A percentile compares a stretch with the other conserved stretches of the same genome.
Conservation (phyloP, 2,797 vertebrate species). For the Aplochiton taeniatus region DNA sequence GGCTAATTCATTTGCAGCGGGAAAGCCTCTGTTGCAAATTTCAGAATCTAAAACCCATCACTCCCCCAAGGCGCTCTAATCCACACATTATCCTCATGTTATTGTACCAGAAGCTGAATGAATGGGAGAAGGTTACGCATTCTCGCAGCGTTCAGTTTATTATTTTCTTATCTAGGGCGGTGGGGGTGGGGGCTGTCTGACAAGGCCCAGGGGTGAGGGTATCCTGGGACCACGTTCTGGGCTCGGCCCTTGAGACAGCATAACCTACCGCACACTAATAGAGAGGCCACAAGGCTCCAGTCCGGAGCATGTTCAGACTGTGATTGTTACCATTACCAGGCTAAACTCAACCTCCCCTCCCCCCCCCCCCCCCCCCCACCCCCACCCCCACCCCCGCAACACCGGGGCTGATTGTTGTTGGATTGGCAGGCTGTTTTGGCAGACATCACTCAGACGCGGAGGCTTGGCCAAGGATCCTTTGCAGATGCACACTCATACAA, state of each 20-base stretch:
- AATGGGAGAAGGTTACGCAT: slow-evolving; percentile 66
- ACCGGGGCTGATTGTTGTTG: slow-evolving; percentile 43
- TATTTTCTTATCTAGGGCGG: slow-evolving; percentile 61
- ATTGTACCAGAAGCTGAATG: slow-evolving; percentile 64
- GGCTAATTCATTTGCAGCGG: slow-evolving; percentile 69
- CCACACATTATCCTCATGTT: slow-evolving; percentile 72
- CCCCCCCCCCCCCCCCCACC: no score
- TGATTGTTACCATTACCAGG: slow-evolving; percentile 35
- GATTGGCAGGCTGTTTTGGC: slow-evolving; percentile 38
- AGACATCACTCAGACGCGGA: slow-evolving; percentile 5
- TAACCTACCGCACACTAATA: slow-evolving; percentile 30
- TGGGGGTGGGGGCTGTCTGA: no score
- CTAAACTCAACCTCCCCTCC: slow-evolving; percentile 13
- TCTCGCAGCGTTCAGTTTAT: slow-evolving; percentile 62
- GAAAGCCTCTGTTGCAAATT: slow-evolving; percentile 68
- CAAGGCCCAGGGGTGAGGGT: slow-evolving; percentile 10
- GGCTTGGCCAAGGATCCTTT: no score
- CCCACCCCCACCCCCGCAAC: no score
- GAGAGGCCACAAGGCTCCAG: background rate
- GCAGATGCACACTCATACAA: slow-evolving; percentile 12
- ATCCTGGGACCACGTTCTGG: slow-evolving; percentile 21
- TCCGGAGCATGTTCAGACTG: slow-evolving; percentile 29
- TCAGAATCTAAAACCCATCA: slow-evolving; percentile 70
- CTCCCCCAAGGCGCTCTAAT: slow-evolving; percentile 68
- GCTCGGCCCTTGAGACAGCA: slow-evolving; percentile 26